phyloP scores from a whole-genome alignment of 1,140 invertebrate species.

The Maconellicoccus hirsutus region DNA sequence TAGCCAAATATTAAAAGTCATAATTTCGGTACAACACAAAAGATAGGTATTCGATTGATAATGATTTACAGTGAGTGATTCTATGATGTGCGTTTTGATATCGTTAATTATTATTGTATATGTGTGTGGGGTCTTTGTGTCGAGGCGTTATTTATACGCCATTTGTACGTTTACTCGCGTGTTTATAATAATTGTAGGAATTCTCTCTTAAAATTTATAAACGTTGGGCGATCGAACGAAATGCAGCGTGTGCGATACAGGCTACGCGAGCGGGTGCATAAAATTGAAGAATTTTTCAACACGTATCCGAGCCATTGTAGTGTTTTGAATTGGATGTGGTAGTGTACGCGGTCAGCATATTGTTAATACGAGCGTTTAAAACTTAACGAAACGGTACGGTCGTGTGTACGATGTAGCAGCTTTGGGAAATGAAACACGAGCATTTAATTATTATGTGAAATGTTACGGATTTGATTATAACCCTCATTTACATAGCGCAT shows the following conservation, averaged over 20 bases:
- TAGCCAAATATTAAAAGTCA: not conserved
- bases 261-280: too few species aligned
- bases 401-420: not conserved
- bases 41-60: slow-evolving; percentile 9
- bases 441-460: slow-evolving; percentile 18
- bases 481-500: slow-evolving; percentile 22
- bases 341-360: too few species aligned
- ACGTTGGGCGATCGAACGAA: not conserved
- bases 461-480: slow-evolving; percentile 18
- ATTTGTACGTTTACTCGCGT: not conserved
- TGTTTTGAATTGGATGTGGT: too few species aligned
- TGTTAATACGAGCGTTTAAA: too few species aligned
- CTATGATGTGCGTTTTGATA: not conserved
- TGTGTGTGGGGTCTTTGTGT: not conserved
- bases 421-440: not conserved
- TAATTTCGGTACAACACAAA: slow-evolving; percentile 9
- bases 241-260: too few species aligned
- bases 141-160: not conserved
- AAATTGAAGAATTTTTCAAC: too few species aligned
- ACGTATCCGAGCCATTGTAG: too few species aligned
- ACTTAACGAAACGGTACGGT: not conserved
- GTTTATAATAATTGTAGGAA: not conserved
- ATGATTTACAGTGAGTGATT: slow-evolving; percentile 9
- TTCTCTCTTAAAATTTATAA: slow-evolving; percentile 1
- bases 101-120: slow-evolving; percentile 1